Percentiles rank a stretch among this genome's conserved stretches.
Conservation (phyloP, 2,113 vertebrate species). For the Macheiramphus alcinus region DNA sequence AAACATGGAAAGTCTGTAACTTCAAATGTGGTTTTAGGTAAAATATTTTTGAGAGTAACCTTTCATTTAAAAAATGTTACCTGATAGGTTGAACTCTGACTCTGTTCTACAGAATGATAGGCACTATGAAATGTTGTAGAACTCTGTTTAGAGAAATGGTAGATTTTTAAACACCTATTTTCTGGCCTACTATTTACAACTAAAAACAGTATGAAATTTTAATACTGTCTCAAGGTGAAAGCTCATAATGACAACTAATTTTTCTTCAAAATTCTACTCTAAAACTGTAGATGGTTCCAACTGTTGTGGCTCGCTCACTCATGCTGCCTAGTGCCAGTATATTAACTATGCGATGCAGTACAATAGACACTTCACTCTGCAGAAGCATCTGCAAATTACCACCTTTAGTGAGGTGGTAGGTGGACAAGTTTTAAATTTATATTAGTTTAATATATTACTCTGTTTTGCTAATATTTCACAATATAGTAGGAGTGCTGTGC, state of each 20-base stretch:
- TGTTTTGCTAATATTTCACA: not conserved
- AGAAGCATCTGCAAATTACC: not conserved
- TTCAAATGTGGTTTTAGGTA: not conserved
- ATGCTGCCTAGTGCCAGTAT: not conserved
- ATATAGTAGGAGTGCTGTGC: not conserved
- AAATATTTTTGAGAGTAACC: not conserved
- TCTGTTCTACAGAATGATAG: not conserved
- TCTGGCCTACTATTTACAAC: not conserved
- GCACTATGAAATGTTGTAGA: not conserved
- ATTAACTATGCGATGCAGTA: not conserved
- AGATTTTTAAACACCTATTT: not conserved
- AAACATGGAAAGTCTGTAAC: not conserved
- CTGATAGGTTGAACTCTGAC: not conserved
- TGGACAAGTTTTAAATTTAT: not conserved
- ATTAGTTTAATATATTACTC: not conserved
- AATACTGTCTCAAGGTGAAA: not conserved
- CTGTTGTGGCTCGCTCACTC: not conserved
- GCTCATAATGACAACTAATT: not conserved
- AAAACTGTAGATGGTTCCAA: not conserved
- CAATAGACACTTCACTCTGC: not conserved
- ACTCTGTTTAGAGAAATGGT: not conserved
- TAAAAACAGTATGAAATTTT: not conserved
- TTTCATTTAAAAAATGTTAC: not conserved
- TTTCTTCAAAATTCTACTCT: not conserved
- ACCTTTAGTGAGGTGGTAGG: not conserved